Conservation (phyloP, 2,888 invertebrate species). For the Agriopis leucophaearia region DNA sequence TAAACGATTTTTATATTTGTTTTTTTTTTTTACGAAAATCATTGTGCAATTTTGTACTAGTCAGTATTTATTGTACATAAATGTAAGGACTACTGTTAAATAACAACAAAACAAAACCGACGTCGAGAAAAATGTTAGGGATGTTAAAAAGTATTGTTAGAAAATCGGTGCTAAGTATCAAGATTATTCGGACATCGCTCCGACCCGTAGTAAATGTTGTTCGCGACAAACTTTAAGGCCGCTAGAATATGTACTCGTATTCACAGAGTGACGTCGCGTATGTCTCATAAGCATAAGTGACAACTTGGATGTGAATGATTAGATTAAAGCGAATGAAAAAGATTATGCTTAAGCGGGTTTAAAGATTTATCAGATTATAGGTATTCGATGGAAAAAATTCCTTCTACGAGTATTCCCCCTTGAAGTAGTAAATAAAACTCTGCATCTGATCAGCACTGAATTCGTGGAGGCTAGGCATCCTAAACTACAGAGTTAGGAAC, state of each 20-base stretch:
- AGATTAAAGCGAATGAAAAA: no score
- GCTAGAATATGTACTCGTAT: neutral
- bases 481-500: no score
- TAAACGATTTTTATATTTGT: constrained; percentile 13
- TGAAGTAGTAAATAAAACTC: no score
- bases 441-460: no score
- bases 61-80: neutral
- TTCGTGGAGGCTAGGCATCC: no score
- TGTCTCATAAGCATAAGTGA: neutral
- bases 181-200: constrained; percentile 56
- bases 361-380: no score
- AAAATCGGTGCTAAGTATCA: constrained; percentile 18
- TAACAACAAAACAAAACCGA: no score
- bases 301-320: neutral
- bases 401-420: no score
- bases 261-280: neutral
- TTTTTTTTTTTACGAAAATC: constrained; percentile 8
- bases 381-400: no score
- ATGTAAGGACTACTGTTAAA: no score
- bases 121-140: neutral
- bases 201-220: constrained; percentile 32
- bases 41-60: neutral
- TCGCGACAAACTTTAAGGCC: neutral
- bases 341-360: no score
- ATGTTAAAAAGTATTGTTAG: neutral